These are phyloP conservation scores for Zapus hudsonius DNA, from an alignment of 2,113 vertebrate species.

Conservation along the genomic window DNA sequence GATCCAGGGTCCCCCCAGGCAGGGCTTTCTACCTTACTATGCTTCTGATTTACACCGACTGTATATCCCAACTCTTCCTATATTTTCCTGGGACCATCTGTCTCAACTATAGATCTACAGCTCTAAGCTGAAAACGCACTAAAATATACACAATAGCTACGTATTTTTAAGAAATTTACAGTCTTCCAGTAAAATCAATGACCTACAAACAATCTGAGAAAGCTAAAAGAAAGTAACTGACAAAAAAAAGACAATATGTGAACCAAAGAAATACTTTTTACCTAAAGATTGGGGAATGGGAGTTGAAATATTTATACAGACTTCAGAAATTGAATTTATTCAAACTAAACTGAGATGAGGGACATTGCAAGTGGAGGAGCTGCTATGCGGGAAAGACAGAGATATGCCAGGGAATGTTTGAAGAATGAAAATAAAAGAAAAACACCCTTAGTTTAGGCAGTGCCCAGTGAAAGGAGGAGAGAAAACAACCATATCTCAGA, in stretches of 20 bases:
- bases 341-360: neutral
- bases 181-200: neutral
- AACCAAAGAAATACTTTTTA: neutral
- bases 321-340: neutral
- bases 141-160: neutral
- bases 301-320: neutral
- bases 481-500: neutral
- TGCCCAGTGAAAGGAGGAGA: neutral
- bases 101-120: neutral
- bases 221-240: neutral
- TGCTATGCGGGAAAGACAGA: neutral
- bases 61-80: neutral
- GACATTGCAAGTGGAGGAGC: neutral
- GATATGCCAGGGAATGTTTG: neutral
- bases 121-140: neutral
- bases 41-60: neutral
- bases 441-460: neutral
- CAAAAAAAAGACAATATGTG: neutral
- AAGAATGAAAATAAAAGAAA: neutral
- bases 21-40: neutral
- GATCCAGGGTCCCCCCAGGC: neutral
- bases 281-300: neutral
- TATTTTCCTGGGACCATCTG: neutral
- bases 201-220: neutral
- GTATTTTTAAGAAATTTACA: neutral